phyloP scores from a whole-genome alignment of 2,888 invertebrate genomes.

The Cataglyphis livida region DNA sequence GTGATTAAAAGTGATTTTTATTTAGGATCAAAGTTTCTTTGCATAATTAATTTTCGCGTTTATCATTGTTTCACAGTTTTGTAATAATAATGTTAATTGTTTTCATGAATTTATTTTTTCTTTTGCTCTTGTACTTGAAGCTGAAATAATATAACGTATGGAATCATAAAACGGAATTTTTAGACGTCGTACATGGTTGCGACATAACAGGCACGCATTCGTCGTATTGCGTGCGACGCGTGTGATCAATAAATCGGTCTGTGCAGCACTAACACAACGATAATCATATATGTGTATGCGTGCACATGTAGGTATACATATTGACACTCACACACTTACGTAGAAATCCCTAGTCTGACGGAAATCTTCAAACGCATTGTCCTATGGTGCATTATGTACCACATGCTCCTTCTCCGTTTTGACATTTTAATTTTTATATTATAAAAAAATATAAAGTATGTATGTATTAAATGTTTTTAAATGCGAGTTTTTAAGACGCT shows the following conservation, averaged over 20 bases:
- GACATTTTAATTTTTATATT: slow-evolving; percentile 14
- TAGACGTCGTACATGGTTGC: slow-evolving; percentile 58
- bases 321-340: slow-evolving; percentile 35
- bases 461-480: not conserved
- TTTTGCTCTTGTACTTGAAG: not conserved
- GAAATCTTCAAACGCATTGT: slow-evolving; percentile 6
- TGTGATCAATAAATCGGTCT: slow-evolving; percentile 84
- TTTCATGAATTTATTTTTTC: slow-evolving; percentile 7
- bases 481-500: not conserved
- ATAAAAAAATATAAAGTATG: not conserved
- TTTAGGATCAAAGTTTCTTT: not conserved
- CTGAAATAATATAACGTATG: not conserved
- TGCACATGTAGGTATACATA: slow-evolving; percentile 53
- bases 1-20: not conserved
- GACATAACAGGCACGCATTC: slow-evolving; percentile 67
- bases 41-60: not conserved
- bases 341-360: slow-evolving; percentile 53
- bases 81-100: not conserved
- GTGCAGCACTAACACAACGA: slow-evolving; percentile 70
- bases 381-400: not conserved
- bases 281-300: slow-evolving; percentile 66
- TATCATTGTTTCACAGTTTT: not conserved
- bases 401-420: slow-evolving; percentile 3
- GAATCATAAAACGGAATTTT: slow-evolving; percentile 60
- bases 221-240: slow-evolving; percentile 80